Conservation (phyloP, 2,888 invertebrate species). For the Rhingia rostrata region DNA sequence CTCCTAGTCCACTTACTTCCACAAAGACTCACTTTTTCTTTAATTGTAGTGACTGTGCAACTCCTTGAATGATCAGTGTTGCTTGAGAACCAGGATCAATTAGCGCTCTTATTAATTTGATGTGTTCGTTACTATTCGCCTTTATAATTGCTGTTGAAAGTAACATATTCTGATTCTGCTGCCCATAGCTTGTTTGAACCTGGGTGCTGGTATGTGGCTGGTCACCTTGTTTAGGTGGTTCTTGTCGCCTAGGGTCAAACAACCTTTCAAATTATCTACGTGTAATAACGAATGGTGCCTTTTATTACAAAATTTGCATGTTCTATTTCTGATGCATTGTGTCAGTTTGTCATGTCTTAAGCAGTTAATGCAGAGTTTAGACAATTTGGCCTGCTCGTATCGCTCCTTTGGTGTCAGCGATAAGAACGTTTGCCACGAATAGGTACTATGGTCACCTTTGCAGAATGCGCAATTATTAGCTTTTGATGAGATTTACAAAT, state of each 20-base stretch:
- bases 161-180: conserved; percentile 1
- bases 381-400: neutral
- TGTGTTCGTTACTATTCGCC: neutral
- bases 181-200: neutral
- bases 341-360: no score
- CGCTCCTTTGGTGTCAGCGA: no score
- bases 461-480: neutral
- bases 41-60: conserved; percentile 10
- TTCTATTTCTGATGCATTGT: no score
- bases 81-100: no score
- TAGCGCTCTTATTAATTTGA: conserved; percentile 10
- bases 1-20: conserved; percentile 16
- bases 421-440: conserved; percentile 1
- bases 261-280: neutral
- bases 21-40: conserved; percentile 3
- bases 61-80: conserved; percentile 15
- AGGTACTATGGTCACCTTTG: neutral
- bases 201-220: conserved; percentile 2
- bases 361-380: no score
- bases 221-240: neutral
- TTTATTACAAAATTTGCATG: no score
- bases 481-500: neutral
- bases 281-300: no score
- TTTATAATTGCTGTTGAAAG: conserved; percentile 22
- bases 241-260: no score